A percentile compares a stretch with the other conserved stretches of the same genome.
These are phyloP conservation scores for Montifringilla adamsi DNA, from an alignment of 2,113 vertebrate species.

Conservation along the genomic window DNA sequence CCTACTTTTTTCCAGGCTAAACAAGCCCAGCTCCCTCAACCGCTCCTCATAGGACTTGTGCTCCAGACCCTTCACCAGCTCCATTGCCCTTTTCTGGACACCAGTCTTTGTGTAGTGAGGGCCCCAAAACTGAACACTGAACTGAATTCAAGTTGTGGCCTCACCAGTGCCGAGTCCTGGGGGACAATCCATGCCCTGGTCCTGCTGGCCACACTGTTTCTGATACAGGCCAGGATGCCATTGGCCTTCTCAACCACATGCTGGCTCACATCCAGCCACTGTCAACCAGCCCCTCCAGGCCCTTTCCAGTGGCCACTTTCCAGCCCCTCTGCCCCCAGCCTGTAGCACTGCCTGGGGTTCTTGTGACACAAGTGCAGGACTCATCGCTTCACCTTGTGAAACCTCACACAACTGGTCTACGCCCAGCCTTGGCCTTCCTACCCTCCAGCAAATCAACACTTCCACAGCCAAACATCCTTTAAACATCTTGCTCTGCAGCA, in stretches of 20 bases:
- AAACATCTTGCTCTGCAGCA: neutral
- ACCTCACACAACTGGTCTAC: neutral
- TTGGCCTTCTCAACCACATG: rapidly evolving
- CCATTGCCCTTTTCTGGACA: neutral
- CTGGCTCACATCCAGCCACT: neutral
- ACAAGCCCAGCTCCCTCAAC: neutral
- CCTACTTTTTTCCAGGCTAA: neutral
- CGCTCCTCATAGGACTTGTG: neutral
- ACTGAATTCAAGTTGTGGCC: neutral
- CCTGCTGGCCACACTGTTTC: neutral
- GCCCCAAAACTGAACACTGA: neutral
- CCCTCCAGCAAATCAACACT: neutral
- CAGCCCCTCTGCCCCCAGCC: neutral
- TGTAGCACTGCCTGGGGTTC: neutral
- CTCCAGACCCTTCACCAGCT: neutral
- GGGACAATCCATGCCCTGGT: neutral
- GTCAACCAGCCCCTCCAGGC: neutral
- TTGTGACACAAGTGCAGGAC: neutral
- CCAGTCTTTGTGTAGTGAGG: neutral
- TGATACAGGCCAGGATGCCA: neutral
- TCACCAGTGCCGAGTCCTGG: neutral
- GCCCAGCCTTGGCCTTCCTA: neutral
- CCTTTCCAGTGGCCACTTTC: neutral
- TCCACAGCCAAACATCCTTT: neutral
- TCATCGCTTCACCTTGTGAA: neutral